A percentile compares a stretch with the other conserved stretches of the same genome.
Conservation (phyloP, 2,797 vertebrate genomes). For the Megalops cyprinoides region DNA sequence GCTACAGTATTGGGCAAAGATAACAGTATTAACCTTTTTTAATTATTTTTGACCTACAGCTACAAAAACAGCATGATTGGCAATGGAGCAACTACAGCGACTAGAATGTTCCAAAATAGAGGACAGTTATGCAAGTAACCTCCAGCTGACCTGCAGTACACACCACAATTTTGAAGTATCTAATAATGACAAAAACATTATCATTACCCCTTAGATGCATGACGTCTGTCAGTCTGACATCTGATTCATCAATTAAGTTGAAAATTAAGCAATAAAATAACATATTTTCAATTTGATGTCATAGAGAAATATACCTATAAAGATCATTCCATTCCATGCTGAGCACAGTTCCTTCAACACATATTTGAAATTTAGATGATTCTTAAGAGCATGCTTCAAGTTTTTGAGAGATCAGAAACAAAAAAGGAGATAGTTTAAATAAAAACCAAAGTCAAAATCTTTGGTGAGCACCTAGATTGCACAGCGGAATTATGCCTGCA, state of each 20-base stretch:
- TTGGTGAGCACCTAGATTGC: not conserved
- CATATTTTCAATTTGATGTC: no score
- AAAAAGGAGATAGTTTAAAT: not conserved
- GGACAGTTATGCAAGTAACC: not conserved
- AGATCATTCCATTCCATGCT: not conserved
- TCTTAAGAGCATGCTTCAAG: not conserved
- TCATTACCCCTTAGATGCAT: not conserved
- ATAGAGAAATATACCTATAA: no score
- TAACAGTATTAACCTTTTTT: not conserved
- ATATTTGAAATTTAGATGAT: not conserved
- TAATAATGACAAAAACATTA: conserved; percentile 3
- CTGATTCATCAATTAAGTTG: no score
- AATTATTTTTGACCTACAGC: conserved; percentile 3
- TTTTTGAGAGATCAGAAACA: not conserved
- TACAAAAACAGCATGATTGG: not conserved
- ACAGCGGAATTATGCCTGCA: not conserved
- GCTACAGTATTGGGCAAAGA: not conserved
- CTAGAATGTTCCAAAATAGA: not conserved
- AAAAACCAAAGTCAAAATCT: not conserved
- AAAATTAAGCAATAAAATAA: no score
- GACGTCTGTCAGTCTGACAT: no score
- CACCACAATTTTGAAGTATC: not conserved
- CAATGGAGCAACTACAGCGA: not conserved
- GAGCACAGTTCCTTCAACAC: not conserved
- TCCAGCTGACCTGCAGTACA: not conserved